phyloP scores from a whole-genome alignment of 2,797 vertebrate genomes.

The Scomberomorus guttatus region DNA sequence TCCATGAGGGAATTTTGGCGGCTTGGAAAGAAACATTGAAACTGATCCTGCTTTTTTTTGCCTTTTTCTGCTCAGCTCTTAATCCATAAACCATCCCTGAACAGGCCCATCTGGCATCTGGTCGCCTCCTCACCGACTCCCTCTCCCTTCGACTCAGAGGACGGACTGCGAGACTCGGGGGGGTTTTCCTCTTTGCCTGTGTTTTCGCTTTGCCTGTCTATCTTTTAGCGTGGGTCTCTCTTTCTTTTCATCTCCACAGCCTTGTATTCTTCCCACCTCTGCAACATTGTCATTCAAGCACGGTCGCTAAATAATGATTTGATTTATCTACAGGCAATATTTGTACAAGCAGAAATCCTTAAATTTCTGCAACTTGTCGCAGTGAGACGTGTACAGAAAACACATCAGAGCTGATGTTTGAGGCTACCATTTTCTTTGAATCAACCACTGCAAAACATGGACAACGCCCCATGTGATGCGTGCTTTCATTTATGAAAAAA shows the following conservation, averaged over 20 bases:
- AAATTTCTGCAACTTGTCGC: too few relatives aligned
- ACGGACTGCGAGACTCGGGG: constrained; percentile 25
- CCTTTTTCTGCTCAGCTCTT: constrained; percentile 68
- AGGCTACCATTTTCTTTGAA: background rate
- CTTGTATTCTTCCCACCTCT: constrained; percentile 5
- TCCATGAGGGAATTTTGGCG: constrained; percentile 76
- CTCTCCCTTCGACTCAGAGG: constrained; percentile 7
- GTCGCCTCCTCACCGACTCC: constrained; percentile 47
- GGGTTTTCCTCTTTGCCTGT: constrained; percentile 45
- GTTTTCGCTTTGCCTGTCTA: constrained; percentile 58
- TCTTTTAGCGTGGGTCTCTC: constrained; percentile 17
- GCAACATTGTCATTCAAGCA: constrained; percentile 29
- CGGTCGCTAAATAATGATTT: constrained; percentile 10
- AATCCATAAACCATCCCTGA: constrained; percentile 81
- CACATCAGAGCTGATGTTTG: too few relatives aligned
- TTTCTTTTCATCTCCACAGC: constrained; percentile 15
- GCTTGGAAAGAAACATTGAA: constrained; percentile 80
- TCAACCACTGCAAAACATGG: background rate
- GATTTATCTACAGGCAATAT: constrained; percentile 8
- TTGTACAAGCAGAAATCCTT: too few relatives aligned
- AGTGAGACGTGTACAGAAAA: too few relatives aligned
- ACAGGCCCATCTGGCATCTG: constrained; percentile 70
- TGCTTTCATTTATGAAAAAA: too few relatives aligned
- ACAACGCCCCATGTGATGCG: too few relatives aligned
- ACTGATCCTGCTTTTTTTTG: constrained; percentile 71